These are phyloP conservation scores for Leuciscus waleckii DNA, from an alignment of 2,797 vertebrate species.

Conservation along the genomic window DNA sequence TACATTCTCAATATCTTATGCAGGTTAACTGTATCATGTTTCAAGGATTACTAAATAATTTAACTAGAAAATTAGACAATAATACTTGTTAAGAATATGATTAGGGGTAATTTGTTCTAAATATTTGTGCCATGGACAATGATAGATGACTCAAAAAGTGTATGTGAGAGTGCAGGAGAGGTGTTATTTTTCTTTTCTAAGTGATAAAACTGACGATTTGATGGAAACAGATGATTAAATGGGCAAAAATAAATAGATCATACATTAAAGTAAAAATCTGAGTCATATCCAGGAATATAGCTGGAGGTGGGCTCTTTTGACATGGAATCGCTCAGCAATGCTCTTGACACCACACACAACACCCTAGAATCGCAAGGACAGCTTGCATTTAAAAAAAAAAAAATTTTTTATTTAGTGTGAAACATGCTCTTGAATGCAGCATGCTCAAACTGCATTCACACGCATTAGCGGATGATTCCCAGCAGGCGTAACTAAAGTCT, in stretches of 20 bases:
- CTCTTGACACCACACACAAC: neutral
- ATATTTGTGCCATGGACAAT: neutral
- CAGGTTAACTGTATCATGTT: neutral
- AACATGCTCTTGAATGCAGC: neutral
- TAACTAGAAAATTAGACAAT: neutral
- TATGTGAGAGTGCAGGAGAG: neutral
- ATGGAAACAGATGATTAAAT: neutral
- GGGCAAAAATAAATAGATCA: neutral
- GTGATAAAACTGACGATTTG: neutral
- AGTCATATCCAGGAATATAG: neutral
- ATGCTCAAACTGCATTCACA: conserved; percentile 20
- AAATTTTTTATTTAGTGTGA: neutral
- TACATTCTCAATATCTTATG: neutral
- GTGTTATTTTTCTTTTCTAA: neutral
- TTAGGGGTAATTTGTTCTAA: neutral
- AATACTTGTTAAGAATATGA: neutral
- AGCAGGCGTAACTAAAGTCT: conserved; percentile 48
- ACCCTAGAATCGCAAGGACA: neutral
- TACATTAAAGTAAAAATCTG: neutral
- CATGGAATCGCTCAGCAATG: neutral
- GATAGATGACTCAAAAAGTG: neutral
- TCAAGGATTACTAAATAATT: neutral
- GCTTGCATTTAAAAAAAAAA: neutral
- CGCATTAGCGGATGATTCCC: conserved; percentile 15
- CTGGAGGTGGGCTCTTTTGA: neutral